Base-by-base conservation (phyloP, 2,888 invertebrate species). In the Dysmachus trigonus region DNA sequence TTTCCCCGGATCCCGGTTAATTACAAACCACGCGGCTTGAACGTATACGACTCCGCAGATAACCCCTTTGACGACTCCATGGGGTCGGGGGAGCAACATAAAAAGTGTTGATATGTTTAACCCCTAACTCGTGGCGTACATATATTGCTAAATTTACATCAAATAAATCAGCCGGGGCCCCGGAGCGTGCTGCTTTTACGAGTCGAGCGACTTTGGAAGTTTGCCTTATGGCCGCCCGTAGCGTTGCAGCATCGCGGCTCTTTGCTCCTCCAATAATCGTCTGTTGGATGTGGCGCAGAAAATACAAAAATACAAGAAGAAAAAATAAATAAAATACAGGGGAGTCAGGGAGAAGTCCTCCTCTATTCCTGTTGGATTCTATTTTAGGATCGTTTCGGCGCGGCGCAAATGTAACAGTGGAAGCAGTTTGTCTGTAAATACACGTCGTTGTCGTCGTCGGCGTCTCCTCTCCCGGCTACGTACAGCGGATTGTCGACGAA, bases 71-170 rank as follows among this genome's bases (percentile, higher is more conserved):
- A 74, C 6, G 73, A n/a, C 5, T 73, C 27, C 15, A 47, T 38
- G 47, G 47, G 47, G 47, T 27, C 30, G 27, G 7, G 27, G 71
- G 71, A 0, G 30, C 77, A 77, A 30, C 77, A 47, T 77, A 77
- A 77, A 47, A 77, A 77, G 47, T 82, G 53, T 82, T 62, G 30
- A 33, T 33, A 82, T 82, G 53, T 82, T 82, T 82, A 82, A 82
- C 81, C 81, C 62, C 81, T 62, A 82, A 82, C 53, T 35, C 62
- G 33, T 15, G 33, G 33, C 35, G 62, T 62, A 62, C 81, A 82
- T 82, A 82, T 62, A 82, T 82, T 35, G 81, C 81, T 82, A 82
- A 82, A 82, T 82, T 82, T 82, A 82, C 81, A 82, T 82, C 81
- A 82, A 82, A 82, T 82, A 82, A 82, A 82, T 82, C 81, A 82